These are phyloP conservation scores for Lasius fuliginosus DNA, from an alignment of 2,888 invertebrate species.

Conservation along the genomic window DNA sequence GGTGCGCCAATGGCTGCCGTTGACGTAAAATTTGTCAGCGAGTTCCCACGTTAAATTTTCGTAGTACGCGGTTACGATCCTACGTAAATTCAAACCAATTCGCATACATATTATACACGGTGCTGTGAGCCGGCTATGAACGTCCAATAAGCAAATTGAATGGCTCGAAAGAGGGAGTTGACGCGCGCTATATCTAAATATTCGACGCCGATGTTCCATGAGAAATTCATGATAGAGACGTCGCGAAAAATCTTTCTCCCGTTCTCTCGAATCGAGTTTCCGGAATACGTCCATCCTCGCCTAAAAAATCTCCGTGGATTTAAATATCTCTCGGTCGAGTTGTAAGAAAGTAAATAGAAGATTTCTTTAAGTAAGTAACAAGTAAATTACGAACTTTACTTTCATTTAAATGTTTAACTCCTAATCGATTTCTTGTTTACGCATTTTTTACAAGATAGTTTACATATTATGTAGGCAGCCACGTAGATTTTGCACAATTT, in stretches of 20 bases:
- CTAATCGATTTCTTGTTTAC: slow-evolving; percentile 23
- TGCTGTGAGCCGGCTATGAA: slow-evolving; percentile 45
- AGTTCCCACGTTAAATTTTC: slow-evolving; percentile 59
- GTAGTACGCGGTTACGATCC: slow-evolving; percentile 26
- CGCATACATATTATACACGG: slow-evolving; percentile 37
- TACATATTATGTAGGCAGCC: no score
- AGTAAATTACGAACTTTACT: slow-evolving; percentile 43
- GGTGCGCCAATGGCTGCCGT: slow-evolving; percentile 68
- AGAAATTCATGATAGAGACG: slow-evolving; percentile 53
- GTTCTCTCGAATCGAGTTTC: slow-evolving; percentile 37
- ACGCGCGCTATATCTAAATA: slow-evolving; percentile 42
- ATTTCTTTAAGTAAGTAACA: slow-evolving; percentile 44
- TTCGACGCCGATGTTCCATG: slow-evolving; percentile 50
- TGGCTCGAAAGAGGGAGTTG: slow-evolving; percentile 23
- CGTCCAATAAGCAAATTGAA: slow-evolving; percentile 55
- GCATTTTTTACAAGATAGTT: neutral
- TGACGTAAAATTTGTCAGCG: slow-evolving; percentile 71
- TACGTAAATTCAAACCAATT: slow-evolving; percentile 49
- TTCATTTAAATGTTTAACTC: slow-evolving; percentile 48
- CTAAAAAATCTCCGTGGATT: slow-evolving; percentile 42
- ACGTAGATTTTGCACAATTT: no score
- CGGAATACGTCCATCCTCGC: slow-evolving; percentile 33
- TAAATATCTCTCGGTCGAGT: slow-evolving; percentile 38
- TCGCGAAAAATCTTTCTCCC: slow-evolving; percentile 42
- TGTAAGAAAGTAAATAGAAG: slow-evolving; percentile 46